Percentiles rank a stretch among this genome's conserved stretches.
These are phyloP conservation scores for Chymomyza caudatula DNA, from an alignment of 2,888 invertebrate genomes.

Conservation along the genomic window DNA sequence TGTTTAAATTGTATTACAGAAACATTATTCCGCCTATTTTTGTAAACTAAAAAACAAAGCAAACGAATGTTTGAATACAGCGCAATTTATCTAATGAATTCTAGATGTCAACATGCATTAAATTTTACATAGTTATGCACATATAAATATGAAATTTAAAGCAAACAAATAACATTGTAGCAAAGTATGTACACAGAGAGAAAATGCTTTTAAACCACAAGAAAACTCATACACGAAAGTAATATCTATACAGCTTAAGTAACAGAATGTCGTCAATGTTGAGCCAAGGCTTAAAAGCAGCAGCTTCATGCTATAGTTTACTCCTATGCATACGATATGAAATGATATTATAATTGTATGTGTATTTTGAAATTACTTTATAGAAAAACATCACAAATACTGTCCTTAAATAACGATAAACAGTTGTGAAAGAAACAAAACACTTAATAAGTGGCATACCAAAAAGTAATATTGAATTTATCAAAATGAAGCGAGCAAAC, in stretches of 20 bases:
- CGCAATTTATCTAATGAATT: slow-evolving; percentile 32
- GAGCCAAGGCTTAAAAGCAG: neutral
- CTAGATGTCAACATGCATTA: slow-evolving; percentile 66
- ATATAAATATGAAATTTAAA: slow-evolving; percentile 38
- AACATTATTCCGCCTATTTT: slow-evolving; percentile 21
- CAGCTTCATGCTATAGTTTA: neutral
- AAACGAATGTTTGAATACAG: neutral
- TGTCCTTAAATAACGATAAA: slow-evolving; percentile 16
- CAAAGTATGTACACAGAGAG: slow-evolving; percentile 35
- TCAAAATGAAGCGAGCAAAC: slow-evolving; percentile 2
- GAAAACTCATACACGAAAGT: slow-evolving; percentile 3
- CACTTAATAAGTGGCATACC: slow-evolving; percentile 8
- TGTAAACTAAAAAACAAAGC: slow-evolving; percentile 27
- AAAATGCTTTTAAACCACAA: slow-evolving; percentile 46
- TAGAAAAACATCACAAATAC: slow-evolving; percentile 17
- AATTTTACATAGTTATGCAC: slow-evolving; percentile 22
- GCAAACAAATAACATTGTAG: slow-evolving; percentile 40
- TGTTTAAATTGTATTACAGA: neutral
- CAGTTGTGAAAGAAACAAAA: slow-evolving; percentile 23
- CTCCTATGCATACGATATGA: neutral
- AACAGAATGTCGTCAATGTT: neutral
- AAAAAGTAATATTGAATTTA: slow-evolving; percentile 10
- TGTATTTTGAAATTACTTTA: slow-evolving; percentile 1
- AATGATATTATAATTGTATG: slow-evolving; percentile 24
- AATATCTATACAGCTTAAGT: slow-evolving; percentile 7